Evolutionary conservation across 2,888 invertebrate genomes (phyloP).

Genomic region (Agrenia bidenticulata): DNA sequence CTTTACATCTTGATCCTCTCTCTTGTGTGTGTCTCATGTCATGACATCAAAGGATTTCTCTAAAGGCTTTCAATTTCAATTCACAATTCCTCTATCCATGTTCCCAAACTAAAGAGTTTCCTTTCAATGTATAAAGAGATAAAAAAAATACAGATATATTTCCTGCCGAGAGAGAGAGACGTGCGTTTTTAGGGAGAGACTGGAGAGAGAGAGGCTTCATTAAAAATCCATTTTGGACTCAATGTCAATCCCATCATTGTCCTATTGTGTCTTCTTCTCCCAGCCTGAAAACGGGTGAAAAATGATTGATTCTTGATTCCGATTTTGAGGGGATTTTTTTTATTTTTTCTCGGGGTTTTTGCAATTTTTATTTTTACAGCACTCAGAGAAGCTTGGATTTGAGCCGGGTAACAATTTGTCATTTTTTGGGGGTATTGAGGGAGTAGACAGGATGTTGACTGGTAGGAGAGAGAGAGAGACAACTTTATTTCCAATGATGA

Average conservation of each 20-base stretch:
- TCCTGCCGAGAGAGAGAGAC: too few species aligned
- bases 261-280: slow-evolving; percentile 18
- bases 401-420: slow-evolving; percentile 15
- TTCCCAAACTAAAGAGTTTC: too few species aligned
- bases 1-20: slow-evolving; percentile 10
- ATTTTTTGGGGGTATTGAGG: background rate
- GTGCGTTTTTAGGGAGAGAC: background rate
- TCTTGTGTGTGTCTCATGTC: slow-evolving; percentile 9
- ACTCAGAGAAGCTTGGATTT: too few species aligned
- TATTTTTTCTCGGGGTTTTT: background rate
- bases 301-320: slow-evolving; percentile 18
- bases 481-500: too few species aligned
- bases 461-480: background rate
- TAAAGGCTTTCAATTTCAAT: too few species aligned
- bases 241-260: slow-evolving; percentile 21
- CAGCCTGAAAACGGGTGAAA: slow-evolving; percentile 11
- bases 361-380: too few species aligned
- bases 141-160: too few species aligned
- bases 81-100: too few species aligned
- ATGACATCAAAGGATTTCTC: slow-evolving; percentile 13
- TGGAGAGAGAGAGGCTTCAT: slow-evolving; percentile 13
- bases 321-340: too few species aligned
- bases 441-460: slow-evolving; percentile 4
- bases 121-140: too few species aligned
- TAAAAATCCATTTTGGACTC: slow-evolving; percentile 22